These are phyloP conservation scores for Riparia riparia DNA, from an alignment of 2,113 vertebrate species.

Conservation along the genomic window DNA sequence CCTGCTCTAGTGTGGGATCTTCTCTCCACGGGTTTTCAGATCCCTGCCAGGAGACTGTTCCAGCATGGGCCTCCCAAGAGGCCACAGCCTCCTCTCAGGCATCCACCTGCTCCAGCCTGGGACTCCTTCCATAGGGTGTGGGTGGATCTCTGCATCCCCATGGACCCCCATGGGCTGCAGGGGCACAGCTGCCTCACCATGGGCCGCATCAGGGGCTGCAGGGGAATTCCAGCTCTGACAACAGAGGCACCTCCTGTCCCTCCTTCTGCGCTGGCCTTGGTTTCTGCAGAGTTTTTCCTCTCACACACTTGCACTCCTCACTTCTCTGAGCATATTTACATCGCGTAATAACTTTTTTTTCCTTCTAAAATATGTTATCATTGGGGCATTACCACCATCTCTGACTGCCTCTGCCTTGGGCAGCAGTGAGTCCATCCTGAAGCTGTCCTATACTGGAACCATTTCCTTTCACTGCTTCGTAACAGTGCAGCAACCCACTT, in stretches of 20 bases:
- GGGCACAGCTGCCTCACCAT: not conserved
- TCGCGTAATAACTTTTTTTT: not conserved
- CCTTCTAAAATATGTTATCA: not conserved
- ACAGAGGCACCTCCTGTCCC: not conserved
- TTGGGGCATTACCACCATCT: rapidly evolving
- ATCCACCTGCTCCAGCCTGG: rapidly evolving
- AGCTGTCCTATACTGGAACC: not conserved
- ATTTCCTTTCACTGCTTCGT: not conserved
- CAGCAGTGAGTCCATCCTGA: not conserved
- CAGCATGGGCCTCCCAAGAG: not conserved
- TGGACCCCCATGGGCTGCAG: too few relatives aligned
- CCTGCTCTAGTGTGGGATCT: rapidly evolving
- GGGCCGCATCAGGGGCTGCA: rapidly evolving
- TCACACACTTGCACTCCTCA: not conserved
- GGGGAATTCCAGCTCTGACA: not conserved
- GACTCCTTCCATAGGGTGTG: rapidly evolving
- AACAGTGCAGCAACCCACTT: not conserved
- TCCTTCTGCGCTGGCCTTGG: not conserved
- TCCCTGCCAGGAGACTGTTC: not conserved
- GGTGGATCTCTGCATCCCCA: not conserved
- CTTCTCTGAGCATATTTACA: not conserved
- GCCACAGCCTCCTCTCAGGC: not conserved
- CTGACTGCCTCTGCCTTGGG: not conserved
- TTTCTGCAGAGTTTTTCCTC: not conserved
- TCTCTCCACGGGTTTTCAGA: not conserved